These are phyloP conservation scores for Helicoverpa assulta DNA, from an alignment of 2,888 invertebrate genomes.

Conservation along the genomic window DNA sequence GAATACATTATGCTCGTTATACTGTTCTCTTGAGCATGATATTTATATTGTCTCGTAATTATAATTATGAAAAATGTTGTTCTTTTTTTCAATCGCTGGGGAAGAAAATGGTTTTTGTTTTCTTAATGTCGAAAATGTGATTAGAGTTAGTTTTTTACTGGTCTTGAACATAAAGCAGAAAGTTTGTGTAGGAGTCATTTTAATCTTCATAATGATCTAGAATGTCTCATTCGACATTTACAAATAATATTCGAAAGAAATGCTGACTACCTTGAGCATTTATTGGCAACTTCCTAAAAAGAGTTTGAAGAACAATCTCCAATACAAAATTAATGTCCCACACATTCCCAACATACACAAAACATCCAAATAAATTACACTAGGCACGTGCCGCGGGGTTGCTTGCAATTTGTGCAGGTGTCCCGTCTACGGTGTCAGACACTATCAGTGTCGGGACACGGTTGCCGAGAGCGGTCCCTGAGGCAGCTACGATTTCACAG, in stretches of 20 bases:
- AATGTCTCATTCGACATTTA: no score
- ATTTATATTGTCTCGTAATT: conserved; percentile 48
- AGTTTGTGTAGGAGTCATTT: no score
- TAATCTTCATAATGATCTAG: no score
- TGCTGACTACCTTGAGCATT: background rate
- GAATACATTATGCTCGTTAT: conserved; percentile 55
- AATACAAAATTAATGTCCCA: conserved; percentile 40
- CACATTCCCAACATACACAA: conserved; percentile 48
- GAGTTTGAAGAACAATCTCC: conserved; percentile 3
- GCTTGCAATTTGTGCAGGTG: conserved; percentile 70
- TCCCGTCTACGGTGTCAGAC: conserved; percentile 67
- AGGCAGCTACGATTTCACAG: conserved; percentile 66
- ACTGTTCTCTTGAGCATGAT: conserved; percentile 21
- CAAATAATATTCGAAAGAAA: no score
- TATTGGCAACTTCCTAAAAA: background rate
- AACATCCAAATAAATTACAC: conserved; percentile 59
- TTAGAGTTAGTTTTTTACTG: no score
- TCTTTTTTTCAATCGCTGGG: background rate
- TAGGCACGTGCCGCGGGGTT: conserved; percentile 55
- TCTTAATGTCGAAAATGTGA: background rate
- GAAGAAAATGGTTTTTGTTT: background rate
- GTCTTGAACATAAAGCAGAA: no score
- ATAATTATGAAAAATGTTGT: conserved; percentile 23
- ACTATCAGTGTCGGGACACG: conserved; percentile 68
- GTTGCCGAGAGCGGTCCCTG: conserved; percentile 58